Evolutionary conservation across 2,888 invertebrate species (phyloP), one percentile per base, ranked within the genome.

Genomic region (Xanthia togata): DNA sequence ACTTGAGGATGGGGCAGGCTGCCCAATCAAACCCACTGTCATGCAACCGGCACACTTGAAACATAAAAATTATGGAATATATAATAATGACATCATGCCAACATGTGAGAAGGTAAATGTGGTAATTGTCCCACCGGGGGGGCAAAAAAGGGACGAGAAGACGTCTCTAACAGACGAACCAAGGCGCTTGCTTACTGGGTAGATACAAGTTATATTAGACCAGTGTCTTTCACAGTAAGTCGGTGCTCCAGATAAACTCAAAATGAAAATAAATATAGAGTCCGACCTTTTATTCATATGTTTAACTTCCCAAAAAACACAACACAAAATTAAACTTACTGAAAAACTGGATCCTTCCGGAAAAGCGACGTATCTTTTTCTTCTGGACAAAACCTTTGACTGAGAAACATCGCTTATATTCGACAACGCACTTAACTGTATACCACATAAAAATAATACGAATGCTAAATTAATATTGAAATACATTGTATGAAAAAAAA

Each of bases 331-430:
- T n/a, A n/a, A 44, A 73, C 97, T 97, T 90, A 97, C 97, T 79
- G 97, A 97, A 93, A 97, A 97, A 93, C 97, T 97, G 20, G 97
- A 97, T 26, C 98, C 98, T 92, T 98, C 98, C 1, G 98, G 98
- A 93, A 98, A 98, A 44, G 97, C 97, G 20, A 98, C 97, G 89
- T 97, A 98, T 88, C 98, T 95, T 87, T 97, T 97, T 80, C 94
- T 96, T 76, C 98, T 95, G 0, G 97, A 97, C 82, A 97, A 93
- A 85, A 96, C n/a, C 83, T 92, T 96, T 26, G 94, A 86, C 60
- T 83, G 70, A 0, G 73, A 69, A 62, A 38, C 75, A 76, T 82
- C 72, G 50, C 70, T 77, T 26, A 70, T 53, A 47, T 88, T 86
- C 0, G 71, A 72, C 14, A 85, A 76, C 9, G 73, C 77, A 89